Base-by-base conservation (phyloP, 2,888 invertebrate species). In the Micoletzkya japonica region DNA sequence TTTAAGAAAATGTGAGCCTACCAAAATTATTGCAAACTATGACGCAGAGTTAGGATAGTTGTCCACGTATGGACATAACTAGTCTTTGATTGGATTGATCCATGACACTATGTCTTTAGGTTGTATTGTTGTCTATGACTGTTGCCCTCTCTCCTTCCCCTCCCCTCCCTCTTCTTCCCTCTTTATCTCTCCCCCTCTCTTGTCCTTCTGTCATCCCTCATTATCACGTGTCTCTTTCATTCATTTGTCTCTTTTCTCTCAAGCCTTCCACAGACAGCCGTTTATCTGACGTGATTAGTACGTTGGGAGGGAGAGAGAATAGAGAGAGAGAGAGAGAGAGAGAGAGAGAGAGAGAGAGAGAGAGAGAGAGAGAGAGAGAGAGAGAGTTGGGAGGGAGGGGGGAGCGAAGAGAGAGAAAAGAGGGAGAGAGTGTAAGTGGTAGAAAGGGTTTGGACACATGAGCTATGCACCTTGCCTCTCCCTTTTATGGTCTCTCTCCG, bases 161-260 rank as follows among this genome's bases (percentile, higher is more conserved):
- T 30, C 39, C 60, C 49, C 26, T 58, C 32, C 59, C 59, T 61
- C 34, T 34, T 20, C n/a, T 61, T 61, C 59, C 7, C 26, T 28
- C 30, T 39, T 14, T 30, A 26, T 59, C 59, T 39, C 10, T 39
- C 6, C 32, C 26, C 30, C 59, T 28, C 56, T 56, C 30, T 34
- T n/a, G 14, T 44, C 44, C 44, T 34, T 30, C 30, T 49, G 39
- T n/a, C 24, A 26, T n/a, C 30, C 44, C 60, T 36, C 14, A n/a
- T n/a, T n/a, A n/a, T n/a, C n/a, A n/a, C n/a, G n/a, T n/a, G n/a
- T n/a, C n/a, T n/a, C n/a, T n/a, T n/a, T n/a, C n/a, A n/a, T n/a
- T n/a, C n/a, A n/a, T n/a, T n/a, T n/a, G n/a, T n/a, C n/a, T n/a
- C n/a, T n/a, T n/a, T n/a, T n/a, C n/a, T n/a, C n/a, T n/a, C n/a